phyloP scores from a whole-genome alignment of 1,140 invertebrate genomes.

The Pinna nobilis region DNA sequence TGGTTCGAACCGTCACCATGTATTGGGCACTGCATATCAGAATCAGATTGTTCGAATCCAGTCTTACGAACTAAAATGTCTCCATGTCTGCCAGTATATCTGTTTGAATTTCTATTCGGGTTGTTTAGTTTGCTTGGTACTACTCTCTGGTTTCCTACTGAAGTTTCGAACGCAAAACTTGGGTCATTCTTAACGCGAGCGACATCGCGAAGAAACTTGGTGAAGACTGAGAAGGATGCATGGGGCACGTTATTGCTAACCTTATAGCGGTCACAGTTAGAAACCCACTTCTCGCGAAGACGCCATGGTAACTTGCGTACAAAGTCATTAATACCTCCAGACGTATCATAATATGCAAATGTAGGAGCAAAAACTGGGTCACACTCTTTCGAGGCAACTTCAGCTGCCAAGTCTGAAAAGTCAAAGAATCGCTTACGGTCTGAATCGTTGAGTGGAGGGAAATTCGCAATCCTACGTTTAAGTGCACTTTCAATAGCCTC shows the following conservation, averaged over 20 bases:
- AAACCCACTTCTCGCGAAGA: constrained; percentile 35
- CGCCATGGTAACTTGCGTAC: constrained; percentile 30
- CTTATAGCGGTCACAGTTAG: constrained; percentile 2
- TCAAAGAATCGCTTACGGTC: constrained; percentile 6
- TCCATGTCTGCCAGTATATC: background rate
- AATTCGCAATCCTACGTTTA: constrained; percentile 2
- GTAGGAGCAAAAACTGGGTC: background rate
- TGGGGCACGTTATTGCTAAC: constrained; percentile 5
- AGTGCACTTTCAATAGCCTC: constrained; percentile 29
- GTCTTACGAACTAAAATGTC: background rate
- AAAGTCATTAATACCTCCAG: constrained; percentile 19
- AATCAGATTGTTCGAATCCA: no score
- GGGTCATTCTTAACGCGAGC: constrained; percentile 26
- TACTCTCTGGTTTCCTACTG: background rate
- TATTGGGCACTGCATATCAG: constrained; percentile 20
- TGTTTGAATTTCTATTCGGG: background rate
- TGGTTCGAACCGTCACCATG: constrained; percentile 20
- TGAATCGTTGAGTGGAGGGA: background rate
- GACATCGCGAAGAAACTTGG: constrained; percentile 8
- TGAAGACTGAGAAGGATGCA: constrained; percentile 19
- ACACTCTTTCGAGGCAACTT: constrained; percentile 33
- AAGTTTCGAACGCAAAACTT: constrained; percentile 14
- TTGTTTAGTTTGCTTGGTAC: background rate
- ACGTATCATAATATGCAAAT: constrained; percentile 40
- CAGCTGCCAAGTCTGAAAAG: constrained; percentile 18